Evolutionary conservation across 2,113 vertebrate species (phyloP), one percentile per base, ranked within the genome.

Genomic region (Notothenia coriiceps): DNA sequence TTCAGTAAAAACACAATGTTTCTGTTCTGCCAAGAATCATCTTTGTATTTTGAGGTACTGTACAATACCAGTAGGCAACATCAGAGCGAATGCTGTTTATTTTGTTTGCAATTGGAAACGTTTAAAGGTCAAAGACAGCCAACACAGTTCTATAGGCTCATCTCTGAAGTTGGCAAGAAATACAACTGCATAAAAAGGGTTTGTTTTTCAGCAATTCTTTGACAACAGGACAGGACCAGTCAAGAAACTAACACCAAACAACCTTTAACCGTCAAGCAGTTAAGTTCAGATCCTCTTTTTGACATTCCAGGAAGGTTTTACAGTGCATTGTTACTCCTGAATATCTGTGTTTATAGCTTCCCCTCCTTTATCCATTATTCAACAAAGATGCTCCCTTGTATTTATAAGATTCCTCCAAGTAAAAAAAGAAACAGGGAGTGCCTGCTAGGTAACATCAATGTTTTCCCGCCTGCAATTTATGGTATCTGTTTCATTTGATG

Each of bases 351-450:
- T 90, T 85, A 89, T 83, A 78, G 77, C 80, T 81, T 85, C 71
- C 62, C 56, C 79, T 51, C 54, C 77, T 71, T 82, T 82, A 91
- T 93, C 77, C 86, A 94, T 93, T 85, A 90, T 93, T 93, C 90
- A 93, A 79, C 77, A 89, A 75, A 79, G 55, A 91, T 75, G 62
- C 77, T 62, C 52, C 44, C 56, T 73, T 80, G 57, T 74, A 72
- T 91, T 90, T 79, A 64, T 85, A 75, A 52, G 61, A 47, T 79
- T 75, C 55, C 71, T 88, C 56, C 0, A 57, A 85, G 77, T 79
- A 75, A 84, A 90, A 85, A 88, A 29, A 3, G 89, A 85, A 88
- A 69, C 49, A 80, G 64, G 63, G 46, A 22, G 66, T 84, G 64
- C 56, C 77, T 73, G 55, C 74, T 74, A 33, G 68, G 89, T 87